Evolutionary conservation across 2,113 vertebrate genomes (phyloP).

Genomic region (Hymenochirus boettgeri): DNA sequence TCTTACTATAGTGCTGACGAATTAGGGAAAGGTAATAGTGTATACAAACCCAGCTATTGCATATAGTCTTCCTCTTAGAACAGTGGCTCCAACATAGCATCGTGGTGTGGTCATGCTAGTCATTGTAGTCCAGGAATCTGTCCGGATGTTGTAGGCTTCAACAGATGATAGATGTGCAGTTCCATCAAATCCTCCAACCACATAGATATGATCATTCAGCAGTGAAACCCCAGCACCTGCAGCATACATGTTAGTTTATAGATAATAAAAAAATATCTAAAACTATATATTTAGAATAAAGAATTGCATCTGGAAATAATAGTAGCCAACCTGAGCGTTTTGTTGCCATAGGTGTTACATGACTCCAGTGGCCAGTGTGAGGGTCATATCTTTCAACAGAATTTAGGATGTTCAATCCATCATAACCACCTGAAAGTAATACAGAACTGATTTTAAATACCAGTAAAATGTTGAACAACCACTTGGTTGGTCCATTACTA

Average conservation of each 20-base stretch:
- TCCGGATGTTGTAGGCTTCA: constrained; percentile 94
- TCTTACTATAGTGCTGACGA: too few relatives aligned
- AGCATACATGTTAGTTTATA: background rate
- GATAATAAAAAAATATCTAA: background rate
- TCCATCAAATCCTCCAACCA: constrained; percentile 94
- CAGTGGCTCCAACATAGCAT: constrained; percentile 93
- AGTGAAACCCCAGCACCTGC: constrained; percentile 90
- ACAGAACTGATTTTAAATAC: too few relatives aligned
- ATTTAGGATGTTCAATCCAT: constrained; percentile 94
- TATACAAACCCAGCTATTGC: constrained; percentile 84
- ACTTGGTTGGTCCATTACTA: too few relatives aligned
- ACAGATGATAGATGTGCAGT: constrained; percentile 92
- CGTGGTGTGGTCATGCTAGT: constrained; percentile 95
- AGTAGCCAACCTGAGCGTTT: constrained; percentile 83
- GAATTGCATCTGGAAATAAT: background rate
- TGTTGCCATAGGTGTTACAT: constrained; percentile 94
- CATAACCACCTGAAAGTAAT: constrained; percentile 82
- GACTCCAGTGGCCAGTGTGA: constrained; percentile 96
- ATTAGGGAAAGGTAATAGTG: too few relatives aligned
- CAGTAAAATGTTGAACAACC: too few relatives aligned
- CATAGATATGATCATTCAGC: constrained; percentile 95
- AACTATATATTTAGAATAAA: background rate
- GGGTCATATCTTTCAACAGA: constrained; percentile 96
- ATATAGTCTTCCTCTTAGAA: constrained; percentile 89
- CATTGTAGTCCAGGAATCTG: constrained; percentile 93